A percentile compares a stretch with the other conserved stretches of the same genome.
Evolutionary conservation across 2,113 vertebrate genomes (phyloP).

Genomic region (Lepisosteus oculatus): DNA sequence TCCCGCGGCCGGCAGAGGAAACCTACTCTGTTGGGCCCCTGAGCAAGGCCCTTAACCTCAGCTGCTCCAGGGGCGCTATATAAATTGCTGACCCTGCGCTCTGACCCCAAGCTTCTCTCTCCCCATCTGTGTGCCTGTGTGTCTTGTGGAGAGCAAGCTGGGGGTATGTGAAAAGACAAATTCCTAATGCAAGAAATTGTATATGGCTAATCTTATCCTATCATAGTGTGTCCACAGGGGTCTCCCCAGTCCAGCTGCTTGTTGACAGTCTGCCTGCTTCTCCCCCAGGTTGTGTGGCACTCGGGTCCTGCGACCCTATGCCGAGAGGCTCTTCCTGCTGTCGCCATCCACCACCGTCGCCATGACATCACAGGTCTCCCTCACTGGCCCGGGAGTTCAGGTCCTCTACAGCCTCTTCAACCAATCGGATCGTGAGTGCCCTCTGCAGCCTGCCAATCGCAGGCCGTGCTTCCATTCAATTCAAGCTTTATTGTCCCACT

Average conservation of each 20-base stretch:
- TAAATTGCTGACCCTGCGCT: neutral
- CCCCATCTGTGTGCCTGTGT: neutral
- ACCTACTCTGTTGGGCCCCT: no score
- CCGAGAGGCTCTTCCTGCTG: slow-evolving; percentile 70
- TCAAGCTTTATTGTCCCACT: no score
- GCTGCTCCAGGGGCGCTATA: no score
- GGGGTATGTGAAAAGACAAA: no score
- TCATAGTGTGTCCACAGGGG: no score
- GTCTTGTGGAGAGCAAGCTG: no score
- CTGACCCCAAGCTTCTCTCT: slow-evolving; percentile 6
- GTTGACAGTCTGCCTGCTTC: slow-evolving; percentile 10
- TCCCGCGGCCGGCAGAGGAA: no score
- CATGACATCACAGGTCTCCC: slow-evolving; percentile 81
- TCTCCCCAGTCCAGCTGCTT: neutral
- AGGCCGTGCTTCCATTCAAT: no score
- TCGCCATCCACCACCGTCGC: slow-evolving; percentile 63
- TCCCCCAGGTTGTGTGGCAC: slow-evolving; percentile 77
- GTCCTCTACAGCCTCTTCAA: slow-evolving; percentile 83
- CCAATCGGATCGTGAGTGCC: slow-evolving; percentile 81
- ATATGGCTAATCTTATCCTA: no score
- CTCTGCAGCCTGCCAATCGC: neutral
- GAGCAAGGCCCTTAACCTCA: no score
- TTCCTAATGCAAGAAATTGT: no score
- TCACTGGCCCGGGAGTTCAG: slow-evolving; percentile 85
- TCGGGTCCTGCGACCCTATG: slow-evolving; percentile 74